Percentiles rank a stretch among this genome's conserved stretches.
Evolutionary conservation across 2,113 vertebrate genomes (phyloP).

Genomic region (Perca flavescens): DNA sequence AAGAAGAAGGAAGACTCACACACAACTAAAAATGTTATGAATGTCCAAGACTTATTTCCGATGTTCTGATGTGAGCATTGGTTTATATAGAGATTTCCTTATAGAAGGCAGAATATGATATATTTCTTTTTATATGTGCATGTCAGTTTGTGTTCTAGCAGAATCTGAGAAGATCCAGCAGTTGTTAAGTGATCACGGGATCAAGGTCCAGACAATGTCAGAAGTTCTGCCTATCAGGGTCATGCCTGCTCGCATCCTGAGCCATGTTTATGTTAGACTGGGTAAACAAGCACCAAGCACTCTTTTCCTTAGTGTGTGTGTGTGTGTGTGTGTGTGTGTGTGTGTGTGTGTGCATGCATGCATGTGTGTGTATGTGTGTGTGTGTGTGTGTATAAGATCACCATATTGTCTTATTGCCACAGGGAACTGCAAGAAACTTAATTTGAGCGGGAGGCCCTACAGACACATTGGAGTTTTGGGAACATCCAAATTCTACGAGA

Average conservation of each 20-base stretch:
- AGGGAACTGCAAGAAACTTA: constrained; percentile 94
- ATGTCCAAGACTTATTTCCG: background rate
- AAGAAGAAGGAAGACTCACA: background rate
- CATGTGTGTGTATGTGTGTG: background rate
- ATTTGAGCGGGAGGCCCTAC: constrained; percentile 93
- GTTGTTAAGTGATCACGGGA: constrained; percentile 86
- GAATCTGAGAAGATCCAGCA: constrained; percentile 91
- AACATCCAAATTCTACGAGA: constrained; percentile 97
- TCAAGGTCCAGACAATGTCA: constrained; percentile 89
- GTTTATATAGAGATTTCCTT: background rate
- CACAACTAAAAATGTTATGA: background rate
- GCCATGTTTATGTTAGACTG: constrained; percentile 94
- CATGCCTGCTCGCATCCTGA: constrained; percentile 95
- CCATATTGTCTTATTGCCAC: constrained; percentile 15
- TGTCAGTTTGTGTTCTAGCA: constrained; percentile 92
- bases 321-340: background rate
- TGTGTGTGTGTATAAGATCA: background rate
- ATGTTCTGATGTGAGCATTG: background rate
- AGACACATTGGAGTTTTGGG: constrained; percentile 96
- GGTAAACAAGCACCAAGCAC: constrained; percentile 80
- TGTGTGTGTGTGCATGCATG: background rate
- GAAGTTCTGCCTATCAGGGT: constrained; percentile 92
- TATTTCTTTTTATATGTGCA: background rate
- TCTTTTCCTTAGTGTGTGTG: background rate
- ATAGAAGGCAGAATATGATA: accelerated